These are phyloP conservation scores for Electrona antarctica DNA, from an alignment of 2,113 vertebrate species.

Conservation along the genomic window DNA sequence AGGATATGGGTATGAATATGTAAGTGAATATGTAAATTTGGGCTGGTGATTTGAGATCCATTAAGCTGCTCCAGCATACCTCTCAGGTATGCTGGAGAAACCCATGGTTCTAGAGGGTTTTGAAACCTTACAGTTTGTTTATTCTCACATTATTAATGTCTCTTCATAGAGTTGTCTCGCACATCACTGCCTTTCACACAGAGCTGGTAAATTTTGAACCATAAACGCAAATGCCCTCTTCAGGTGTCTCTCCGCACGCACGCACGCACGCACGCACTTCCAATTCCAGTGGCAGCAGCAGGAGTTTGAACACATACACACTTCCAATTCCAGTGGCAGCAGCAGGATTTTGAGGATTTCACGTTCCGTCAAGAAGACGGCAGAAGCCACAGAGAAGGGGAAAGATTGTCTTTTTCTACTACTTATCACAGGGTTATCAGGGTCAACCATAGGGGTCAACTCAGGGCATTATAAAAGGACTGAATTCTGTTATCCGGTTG, in stretches of 20 bases:
- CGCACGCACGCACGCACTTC: neutral
- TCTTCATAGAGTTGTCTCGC: slow-evolving; percentile 34
- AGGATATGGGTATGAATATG: slow-evolving; percentile 41
- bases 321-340: neutral
- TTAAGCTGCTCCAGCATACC: slow-evolving; percentile 16
- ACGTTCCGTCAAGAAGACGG: slow-evolving; percentile 29
- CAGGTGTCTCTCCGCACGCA: no score
- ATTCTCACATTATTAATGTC: slow-evolving; percentile 34
- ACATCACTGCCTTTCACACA: slow-evolving; percentile 29
- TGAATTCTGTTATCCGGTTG: slow-evolving; percentile 12
- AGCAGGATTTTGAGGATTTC: slow-evolving; percentile 8
- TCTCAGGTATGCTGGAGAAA: neutral
- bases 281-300: slow-evolving; percentile 1
- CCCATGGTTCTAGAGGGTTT: slow-evolving; percentile 10
- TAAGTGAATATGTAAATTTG: slow-evolving; percentile 41
- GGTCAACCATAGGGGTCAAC: slow-evolving; percentile 21
- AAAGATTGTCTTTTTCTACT: neutral
- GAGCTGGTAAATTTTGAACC: slow-evolving; percentile 36
- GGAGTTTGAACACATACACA: neutral
- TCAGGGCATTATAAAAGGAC: slow-evolving; percentile 20
- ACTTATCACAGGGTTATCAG: neutral
- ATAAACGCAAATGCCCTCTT: slow-evolving; percentile 5
- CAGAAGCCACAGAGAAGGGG: slow-evolving; percentile 8
- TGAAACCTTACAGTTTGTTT: slow-evolving; percentile 33
- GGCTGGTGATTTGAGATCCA: slow-evolving; percentile 29